These are phyloP conservation scores for Microctenopoma lineatum DNA, from an alignment of 2,797 vertebrate species.

Conservation along the genomic window DNA sequence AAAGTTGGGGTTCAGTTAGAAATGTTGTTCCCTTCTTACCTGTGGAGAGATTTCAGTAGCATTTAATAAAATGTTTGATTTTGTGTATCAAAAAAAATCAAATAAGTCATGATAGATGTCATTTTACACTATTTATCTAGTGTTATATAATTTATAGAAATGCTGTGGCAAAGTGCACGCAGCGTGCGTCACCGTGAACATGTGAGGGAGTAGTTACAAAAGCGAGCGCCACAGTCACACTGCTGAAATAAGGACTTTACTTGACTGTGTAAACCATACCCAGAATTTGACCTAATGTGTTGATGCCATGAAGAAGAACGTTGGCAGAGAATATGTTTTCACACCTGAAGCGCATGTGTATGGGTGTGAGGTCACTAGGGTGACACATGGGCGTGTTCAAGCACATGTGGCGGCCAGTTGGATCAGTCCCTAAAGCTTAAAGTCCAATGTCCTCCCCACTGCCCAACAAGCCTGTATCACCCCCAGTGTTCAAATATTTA, in stretches of 20 bases:
- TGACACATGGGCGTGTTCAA: conserved; percentile 33
- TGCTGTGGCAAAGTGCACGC: too few species aligned
- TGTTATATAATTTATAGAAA: too few species aligned
- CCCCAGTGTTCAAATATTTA: conserved; percentile 82
- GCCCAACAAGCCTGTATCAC: conserved; percentile 55
- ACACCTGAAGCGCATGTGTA: background rate
- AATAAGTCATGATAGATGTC: too few species aligned
- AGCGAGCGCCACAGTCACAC: background rate
- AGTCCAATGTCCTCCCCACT: conserved; percentile 73
- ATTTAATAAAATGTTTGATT: too few species aligned
- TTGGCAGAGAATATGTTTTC: background rate
- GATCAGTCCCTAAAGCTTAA: conserved; percentile 23
- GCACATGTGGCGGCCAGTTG: conserved; percentile 28
- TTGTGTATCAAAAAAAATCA: too few species aligned
- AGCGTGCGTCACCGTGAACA: too few species aligned
- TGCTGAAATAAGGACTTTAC: background rate
- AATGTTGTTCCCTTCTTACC: too few species aligned
- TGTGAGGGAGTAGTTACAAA: background rate
- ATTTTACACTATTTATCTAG: too few species aligned
- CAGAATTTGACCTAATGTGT: background rate
- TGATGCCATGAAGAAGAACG: background rate
- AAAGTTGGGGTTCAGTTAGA: too few species aligned
- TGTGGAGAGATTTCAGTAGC: too few species aligned
- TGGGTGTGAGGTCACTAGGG: background rate
- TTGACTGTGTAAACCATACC: background rate